Conservation (phyloP, 2,888 invertebrate species). For the Apotomis betuletana region DNA sequence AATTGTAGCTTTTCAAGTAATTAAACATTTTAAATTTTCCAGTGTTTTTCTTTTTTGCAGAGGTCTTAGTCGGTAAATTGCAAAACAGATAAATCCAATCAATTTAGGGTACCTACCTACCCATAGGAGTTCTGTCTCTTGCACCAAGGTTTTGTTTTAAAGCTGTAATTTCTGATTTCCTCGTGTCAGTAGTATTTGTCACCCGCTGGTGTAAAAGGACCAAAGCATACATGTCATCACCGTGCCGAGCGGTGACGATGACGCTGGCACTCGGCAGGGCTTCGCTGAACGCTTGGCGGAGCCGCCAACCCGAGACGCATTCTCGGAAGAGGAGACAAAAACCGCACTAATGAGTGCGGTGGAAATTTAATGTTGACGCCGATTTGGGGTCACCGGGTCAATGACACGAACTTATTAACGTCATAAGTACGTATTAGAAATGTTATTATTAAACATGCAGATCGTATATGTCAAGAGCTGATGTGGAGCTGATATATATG, state of each 20-base stretch:
- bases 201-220: background rate
- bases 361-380: constrained; percentile 31
- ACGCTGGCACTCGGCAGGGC: background rate
- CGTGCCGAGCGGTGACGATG: constrained; percentile 23
- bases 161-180: background rate
- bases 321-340: constrained; percentile 29
- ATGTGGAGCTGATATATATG: too few relatives aligned
- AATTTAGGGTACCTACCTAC: background rate
- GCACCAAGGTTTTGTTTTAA: background rate
- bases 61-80: background rate
- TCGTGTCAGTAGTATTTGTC: background rate
- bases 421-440: background rate
- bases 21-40: background rate
- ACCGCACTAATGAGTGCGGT: constrained; percentile 23
- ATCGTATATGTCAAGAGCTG: background rate
- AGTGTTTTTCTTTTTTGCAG: background rate
- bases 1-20: constrained; percentile 16
- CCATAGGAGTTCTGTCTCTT: background rate
- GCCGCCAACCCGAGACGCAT: constrained; percentile 12
- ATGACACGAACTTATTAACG: constrained; percentile 29
- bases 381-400: constrained; percentile 39
- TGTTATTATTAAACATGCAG: background rate
- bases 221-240: constrained; percentile 25
- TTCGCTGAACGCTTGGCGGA: constrained; percentile 17
- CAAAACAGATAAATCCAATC: background rate